Evolutionary conservation across 2,888 invertebrate genomes (phyloP), one percentile per base, ranked within the genome.

Genomic region (Steinernema carpocapsae): DNA sequence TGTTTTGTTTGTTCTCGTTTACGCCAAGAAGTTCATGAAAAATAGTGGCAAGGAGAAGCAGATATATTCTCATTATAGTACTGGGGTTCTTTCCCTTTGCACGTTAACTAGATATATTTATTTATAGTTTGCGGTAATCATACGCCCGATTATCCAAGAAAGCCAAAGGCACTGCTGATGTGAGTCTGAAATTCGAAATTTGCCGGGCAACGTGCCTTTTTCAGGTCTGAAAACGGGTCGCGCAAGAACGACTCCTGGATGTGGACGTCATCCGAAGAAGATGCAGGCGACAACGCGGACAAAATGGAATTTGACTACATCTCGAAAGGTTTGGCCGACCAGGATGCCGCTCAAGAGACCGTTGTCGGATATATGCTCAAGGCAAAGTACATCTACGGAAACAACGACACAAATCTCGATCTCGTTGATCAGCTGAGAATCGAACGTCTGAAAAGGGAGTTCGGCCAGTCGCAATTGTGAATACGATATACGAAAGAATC

Each of bases 381-480:
- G 29, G 64, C 64, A 17, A 64, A 64, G n/a, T 64, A 64, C 64
- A 64, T 64, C 14, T 64, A 64, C n/a, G 64, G 64, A 26, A 4
- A 64, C 64, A 64, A 64, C 64, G 64, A 26, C 1, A 64, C 64
- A 17, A 78, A 80, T 42, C 75, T 79, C 2, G 79, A 82, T 71
- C 64, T 82, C 1, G 77, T 81, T 14, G 79, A 78, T 64, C 79
- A 82, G 42, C 76, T 82, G 51, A 70, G 80, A 48, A 72, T 82
- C 59, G 81, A 81, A 56, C 71, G 79, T 72, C 71, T 82, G 22
- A 74, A 80, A 71, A 71, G 79, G 48, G 82, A 82, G 52, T 82
- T 74, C n/a, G 64, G 64, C 3, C 64, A 64, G 37, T 64, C 64
- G 32, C 64, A 64, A 64, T 32, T 64, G 64, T 64, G 26, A 64